phyloP scores from a whole-genome alignment of 2,113 vertebrate species.

The Engraulis encrasicolus region DNA sequence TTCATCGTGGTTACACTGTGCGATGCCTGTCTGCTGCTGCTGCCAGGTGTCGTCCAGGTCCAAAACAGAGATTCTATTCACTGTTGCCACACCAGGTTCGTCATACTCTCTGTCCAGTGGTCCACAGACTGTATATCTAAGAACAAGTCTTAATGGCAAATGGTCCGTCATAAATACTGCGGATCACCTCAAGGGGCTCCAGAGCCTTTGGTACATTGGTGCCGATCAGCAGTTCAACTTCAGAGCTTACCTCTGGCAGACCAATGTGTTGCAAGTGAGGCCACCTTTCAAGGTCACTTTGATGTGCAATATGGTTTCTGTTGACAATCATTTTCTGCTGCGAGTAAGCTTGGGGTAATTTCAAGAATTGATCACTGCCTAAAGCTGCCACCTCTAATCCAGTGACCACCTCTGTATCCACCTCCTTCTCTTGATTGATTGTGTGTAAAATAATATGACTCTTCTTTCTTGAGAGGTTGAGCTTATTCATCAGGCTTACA shows the following conservation, averaged over 20 bases:
- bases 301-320: too few species aligned
- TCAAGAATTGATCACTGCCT: background rate
- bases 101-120: background rate
- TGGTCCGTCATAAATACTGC: background rate
- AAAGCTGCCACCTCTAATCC: background rate
- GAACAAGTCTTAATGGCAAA: background rate
- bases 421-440: conserved; percentile 25
- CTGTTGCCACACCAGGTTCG: background rate
- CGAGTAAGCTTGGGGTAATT: background rate
- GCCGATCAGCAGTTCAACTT: too few species aligned
- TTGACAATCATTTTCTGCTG: background rate
- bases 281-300: too few species aligned
- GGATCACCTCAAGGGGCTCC: background rate
- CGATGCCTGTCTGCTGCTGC: background rate
- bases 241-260: too few species aligned
- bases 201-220: too few species aligned
- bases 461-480: background rate
- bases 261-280: too few species aligned
- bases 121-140: background rate
- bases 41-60: background rate
- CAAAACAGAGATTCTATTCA: background rate
- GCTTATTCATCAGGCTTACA: background rate
- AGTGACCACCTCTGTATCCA: background rate
- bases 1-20: background rate
- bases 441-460: conserved; percentile 23